Evolutionary conservation across 2,888 invertebrate species (phyloP), one percentile per base, ranked within the genome.

Genomic region (Polydrusus tereticollis): DNA sequence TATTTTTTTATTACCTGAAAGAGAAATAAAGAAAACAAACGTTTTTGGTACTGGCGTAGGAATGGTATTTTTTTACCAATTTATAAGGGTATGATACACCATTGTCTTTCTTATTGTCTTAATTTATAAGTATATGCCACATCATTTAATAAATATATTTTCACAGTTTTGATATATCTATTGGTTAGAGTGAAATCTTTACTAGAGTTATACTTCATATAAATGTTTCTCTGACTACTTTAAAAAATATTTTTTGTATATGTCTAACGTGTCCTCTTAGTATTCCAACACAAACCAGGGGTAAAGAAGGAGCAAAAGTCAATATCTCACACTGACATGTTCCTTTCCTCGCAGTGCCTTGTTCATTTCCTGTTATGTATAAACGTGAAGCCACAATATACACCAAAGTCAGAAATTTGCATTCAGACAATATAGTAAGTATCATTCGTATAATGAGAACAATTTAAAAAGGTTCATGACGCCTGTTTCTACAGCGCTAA

Each of bases 321-420:
- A 77, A 80, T 79, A 79, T 79, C 76, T 79, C 77, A 78, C 67
- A 73, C 73, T 77, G 78, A 77, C 78, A 79, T 77, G 78, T 78
- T 77, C 76, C 74, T 78, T 76, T 77, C 77, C 76, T 77, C 77
- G 73, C 72, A 74, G 69, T 76, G 77, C 72, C 77, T 77, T 78
- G 75, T 76, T 78, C 76, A 78, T 79, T 77, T 78, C 75, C 77
- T 74, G 77, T 73, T 75, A 76, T 47, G 36, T 58, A 50, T 68
- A 65, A 66, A 69, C 65, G 69, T 50, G 65, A 69, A 58, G 55
- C 45, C 69, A 60, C 55, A 45, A 52, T 47, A 72, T 62, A 62
- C 59, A 36, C 41, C 41, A 29, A 52, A 65, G 68, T 68, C 38
- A 65, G 33, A 72, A 64, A 73, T 73, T 73, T 73, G 66, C 69